Percentiles rank a stretch among this genome's conserved stretches.
phyloP scores from a whole-genome alignment of 1,140 invertebrate genomes.

The Mactra quadrangularis region DNA sequence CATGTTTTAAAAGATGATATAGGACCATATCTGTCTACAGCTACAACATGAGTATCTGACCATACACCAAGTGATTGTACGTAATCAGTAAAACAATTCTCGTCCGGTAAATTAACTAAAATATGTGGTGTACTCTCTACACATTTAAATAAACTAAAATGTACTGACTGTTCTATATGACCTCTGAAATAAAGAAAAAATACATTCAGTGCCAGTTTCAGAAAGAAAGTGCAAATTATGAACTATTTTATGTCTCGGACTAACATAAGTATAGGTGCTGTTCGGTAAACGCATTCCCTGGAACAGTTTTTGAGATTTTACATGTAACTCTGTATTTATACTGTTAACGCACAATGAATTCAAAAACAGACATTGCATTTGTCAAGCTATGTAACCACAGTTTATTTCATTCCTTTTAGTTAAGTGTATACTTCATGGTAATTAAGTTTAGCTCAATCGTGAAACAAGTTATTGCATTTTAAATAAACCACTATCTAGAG shows the following conservation, averaged over 20 bases:
- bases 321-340: too few species aligned
- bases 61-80: conserved; percentile 72
- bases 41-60: conserved; percentile 75
- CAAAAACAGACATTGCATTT: too few species aligned
- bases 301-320: background rate
- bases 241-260: background rate
- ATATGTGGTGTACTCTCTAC: conserved; percentile 58
- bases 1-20: conserved; percentile 70
- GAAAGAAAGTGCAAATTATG: too few species aligned
- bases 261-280: background rate
- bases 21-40: conserved; percentile 74
- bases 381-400: too few species aligned
- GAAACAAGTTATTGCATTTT: too few species aligned
- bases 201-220: background rate
- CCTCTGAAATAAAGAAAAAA: conserved; percentile 47
- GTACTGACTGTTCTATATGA: conserved; percentile 71
- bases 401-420: too few species aligned
- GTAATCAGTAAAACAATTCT: conserved; percentile 74
- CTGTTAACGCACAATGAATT: too few species aligned
- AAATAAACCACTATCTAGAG: too few species aligned
- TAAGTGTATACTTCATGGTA: too few species aligned
- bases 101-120: conserved; percentile 67
- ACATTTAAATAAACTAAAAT: conserved; percentile 71
- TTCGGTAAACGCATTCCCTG: background rate
- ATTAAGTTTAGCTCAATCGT: too few species aligned